phyloP scores from a whole-genome alignment of 2,888 invertebrate genomes.

The Synergus japonicus region DNA sequence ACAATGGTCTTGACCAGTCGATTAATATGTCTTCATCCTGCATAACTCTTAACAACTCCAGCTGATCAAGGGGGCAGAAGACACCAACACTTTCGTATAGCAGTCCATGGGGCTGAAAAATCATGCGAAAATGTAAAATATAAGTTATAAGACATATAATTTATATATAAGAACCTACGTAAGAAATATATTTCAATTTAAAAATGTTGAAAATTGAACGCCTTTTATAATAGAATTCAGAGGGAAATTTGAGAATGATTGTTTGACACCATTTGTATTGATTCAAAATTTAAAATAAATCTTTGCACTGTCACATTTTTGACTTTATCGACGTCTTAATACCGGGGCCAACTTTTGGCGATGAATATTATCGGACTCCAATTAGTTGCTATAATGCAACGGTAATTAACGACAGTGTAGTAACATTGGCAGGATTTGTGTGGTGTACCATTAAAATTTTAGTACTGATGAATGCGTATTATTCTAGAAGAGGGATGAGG shows the following conservation, averaged over 20 bases:
- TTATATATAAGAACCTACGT: neutral
- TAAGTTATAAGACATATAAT: neutral
- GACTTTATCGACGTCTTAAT: neutral
- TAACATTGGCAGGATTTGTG: slow-evolving; percentile 9
- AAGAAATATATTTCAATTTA: neutral
- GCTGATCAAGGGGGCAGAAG: slow-evolving; percentile 88
- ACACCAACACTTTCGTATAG: slow-evolving; percentile 91
- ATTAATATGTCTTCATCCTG: slow-evolving; percentile 88
- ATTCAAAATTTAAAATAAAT: neutral
- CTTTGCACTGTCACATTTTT: neutral
- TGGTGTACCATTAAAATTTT: slow-evolving; percentile 28
- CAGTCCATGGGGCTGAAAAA: slow-evolving; percentile 85
- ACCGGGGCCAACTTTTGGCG: neutral
- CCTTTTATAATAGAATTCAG: neutral
- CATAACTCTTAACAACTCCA: slow-evolving; percentile 85
- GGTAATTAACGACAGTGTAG: slow-evolving; percentile 37
- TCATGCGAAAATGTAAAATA: neutral
- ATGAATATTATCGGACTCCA: slow-evolving; percentile 28
- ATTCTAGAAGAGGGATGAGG: slow-evolving; percentile 45
- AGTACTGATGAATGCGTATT: slow-evolving; percentile 31
- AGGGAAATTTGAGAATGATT: neutral
- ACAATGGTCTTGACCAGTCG: slow-evolving; percentile 89
- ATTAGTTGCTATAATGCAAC: neutral
- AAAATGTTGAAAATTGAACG: neutral
- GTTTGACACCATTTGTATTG: neutral